Base-by-base conservation (phyloP, 1,140 invertebrate genomes). In the Leptonema lineaticorne region DNA sequence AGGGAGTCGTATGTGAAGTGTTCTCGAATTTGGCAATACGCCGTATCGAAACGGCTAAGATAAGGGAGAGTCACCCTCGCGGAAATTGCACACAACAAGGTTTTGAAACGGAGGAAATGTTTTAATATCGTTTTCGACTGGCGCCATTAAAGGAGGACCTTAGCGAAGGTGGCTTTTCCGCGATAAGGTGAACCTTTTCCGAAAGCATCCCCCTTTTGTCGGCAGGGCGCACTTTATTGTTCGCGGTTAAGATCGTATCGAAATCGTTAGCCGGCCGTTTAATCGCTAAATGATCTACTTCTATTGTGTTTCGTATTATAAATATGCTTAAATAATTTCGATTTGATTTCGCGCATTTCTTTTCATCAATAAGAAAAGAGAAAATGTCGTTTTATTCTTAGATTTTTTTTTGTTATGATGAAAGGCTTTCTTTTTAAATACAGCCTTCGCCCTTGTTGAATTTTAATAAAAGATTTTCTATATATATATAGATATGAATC, bases 161-260 rank as follows among this genome's bases (percentile, higher is more conserved):
- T 7, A 45, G 20, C 18, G 33, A 33, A 33, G 29, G 29, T 26
- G 56, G 26, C 56, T 58, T 58, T 58, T n/a, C n/a, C n/a, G n/a
- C n/a, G n/a, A n/a, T n/a, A n/a, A n/a, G n/a, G n/a, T n/a, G n/a
- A n/a, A n/a, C n/a, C n/a, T n/a, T n/a, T n/a, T n/a, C n/a, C n/a
- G n/a, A n/a, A n/a, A n/a, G n/a, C n/a, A n/a, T n/a, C n/a, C n/a
- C n/a, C n/a, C n/a, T n/a, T n/a, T n/a, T n/a, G n/a, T n/a, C n/a
- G 16, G 26, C 46, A 26, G 14, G 45, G 20, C 5, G 45, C 62
- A 27, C 50, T 64, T 64, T 64, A 64, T 64, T 64, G 29, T 50
- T 22, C 62, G 22, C 46, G 24, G 62, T 64, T 64, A 50, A 64
- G 62, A 64, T 64, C n/a, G 45, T 64, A 64, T 64, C 62, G 62